These are phyloP conservation scores for Pinna nobilis DNA, from an alignment of 1,140 invertebrate species.

Conservation along the genomic window DNA sequence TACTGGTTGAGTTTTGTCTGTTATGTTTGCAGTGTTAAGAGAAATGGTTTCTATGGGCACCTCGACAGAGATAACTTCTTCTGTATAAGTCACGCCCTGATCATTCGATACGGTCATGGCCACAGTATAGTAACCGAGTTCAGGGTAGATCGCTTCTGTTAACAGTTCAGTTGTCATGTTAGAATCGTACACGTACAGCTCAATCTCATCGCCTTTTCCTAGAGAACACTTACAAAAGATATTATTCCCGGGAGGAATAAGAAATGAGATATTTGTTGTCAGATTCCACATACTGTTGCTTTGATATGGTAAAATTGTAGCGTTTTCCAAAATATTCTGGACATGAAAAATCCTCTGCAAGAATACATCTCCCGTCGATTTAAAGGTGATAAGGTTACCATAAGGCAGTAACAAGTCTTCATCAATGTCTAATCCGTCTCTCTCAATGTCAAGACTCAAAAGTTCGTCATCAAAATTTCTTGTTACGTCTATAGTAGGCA, in stretches of 20 bases:
- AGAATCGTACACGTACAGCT: conserved; percentile 56
- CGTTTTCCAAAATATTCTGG: conserved; percentile 42
- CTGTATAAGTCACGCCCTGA: conserved; percentile 41
- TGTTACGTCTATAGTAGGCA: background rate
- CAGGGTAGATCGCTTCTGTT: conserved; percentile 48
- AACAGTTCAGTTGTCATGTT: conserved; percentile 25
- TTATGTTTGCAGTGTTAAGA: conserved; percentile 52
- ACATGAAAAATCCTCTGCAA: conserved; percentile 48
- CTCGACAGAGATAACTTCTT: conserved; percentile 64
- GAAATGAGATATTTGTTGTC: conserved; percentile 56
- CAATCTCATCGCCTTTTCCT: conserved; percentile 48
- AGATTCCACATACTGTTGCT: conserved; percentile 53
- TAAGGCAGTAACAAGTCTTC: conserved; percentile 23
- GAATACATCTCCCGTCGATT: conserved; percentile 26
- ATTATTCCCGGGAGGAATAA: conserved; percentile 54
- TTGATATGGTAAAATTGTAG: conserved; percentile 40
- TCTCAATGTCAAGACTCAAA: background rate
- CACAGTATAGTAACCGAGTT: conserved; percentile 62
- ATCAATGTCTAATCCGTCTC: background rate
- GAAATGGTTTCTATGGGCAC: conserved; percentile 52
- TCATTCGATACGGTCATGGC: conserved; percentile 61
- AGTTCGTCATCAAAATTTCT: conserved; percentile 3
- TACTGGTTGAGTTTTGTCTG: conserved; percentile 48
- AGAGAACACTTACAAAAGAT: conserved; percentile 60
- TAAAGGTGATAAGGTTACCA: conserved; percentile 53